Base-by-base conservation (phyloP, 2,888 invertebrate genomes). In the Andrena dorsata region DNA sequence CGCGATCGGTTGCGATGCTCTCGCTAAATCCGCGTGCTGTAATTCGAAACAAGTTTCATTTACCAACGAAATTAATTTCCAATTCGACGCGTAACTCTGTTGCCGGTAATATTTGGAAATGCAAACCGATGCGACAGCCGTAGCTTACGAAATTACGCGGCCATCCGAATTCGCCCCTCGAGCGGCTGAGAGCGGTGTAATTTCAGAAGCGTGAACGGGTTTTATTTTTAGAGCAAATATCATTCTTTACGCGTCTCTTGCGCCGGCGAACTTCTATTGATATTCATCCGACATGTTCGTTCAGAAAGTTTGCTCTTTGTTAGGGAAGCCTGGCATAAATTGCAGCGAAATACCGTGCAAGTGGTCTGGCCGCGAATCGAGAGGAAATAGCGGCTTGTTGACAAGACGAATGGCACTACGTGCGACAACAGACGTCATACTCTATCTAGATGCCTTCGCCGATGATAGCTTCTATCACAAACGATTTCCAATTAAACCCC, bases 361-460 rank as follows among this genome's bases (percentile, higher is more conserved):
- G 70, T 63, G 23, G 51, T 35, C 66, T 75, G 66, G 58, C 60
- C 26, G 41, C 30, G 75, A 75, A 85, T 80, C 83, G 76, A 79
- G 58, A 69, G 73, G 60, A 86, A 85, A 81, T 79, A 75, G 80
- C 83, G 82, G 70, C 64, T 69, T 64, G 56, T 51, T 77, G 86
- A 85, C 80, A 86, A 86, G 86, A 83, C 68, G 83, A 76, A 86
- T 85, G 69, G 66, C 56, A 78, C 77, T 82, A 83, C 35, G 72
- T 71, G 66, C 76, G 80, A 86, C 70, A 65, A 76, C 56, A 70
- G 75, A 79, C 66, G 82, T 82, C 85, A 86, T 78, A 16, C 16
- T 64, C 64, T 35, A 75, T 75, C 53, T 32, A 61, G 28, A 61
- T 49, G 74, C 51, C 63, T 61, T 70, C 64, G 61, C 47, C 41